Percentiles rank a stretch among this genome's conserved stretches.
phyloP scores from a whole-genome alignment of 2,113 vertebrate species.

The Sitta europaea region DNA sequence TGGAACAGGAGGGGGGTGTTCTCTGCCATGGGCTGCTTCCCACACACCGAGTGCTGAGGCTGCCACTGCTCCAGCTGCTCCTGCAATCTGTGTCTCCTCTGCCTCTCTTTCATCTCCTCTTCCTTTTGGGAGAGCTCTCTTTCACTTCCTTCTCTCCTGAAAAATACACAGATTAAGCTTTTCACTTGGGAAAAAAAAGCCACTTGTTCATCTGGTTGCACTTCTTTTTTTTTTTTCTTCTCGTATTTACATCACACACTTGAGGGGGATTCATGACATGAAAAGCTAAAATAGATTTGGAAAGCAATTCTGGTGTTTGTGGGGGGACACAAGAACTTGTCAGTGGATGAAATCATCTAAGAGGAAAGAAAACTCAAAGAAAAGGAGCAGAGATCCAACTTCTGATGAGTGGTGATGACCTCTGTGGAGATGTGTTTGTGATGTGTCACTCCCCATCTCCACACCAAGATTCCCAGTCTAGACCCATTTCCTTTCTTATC shows the following conservation, averaged over 20 bases:
- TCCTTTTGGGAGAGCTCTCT: constrained; percentile 39
- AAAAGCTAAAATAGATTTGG: neutral
- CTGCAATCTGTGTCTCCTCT: constrained; percentile 26
- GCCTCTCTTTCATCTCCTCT: constrained; percentile 21
- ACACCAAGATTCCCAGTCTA: neutral
- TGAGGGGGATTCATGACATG: neutral
- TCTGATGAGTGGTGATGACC: neutral
- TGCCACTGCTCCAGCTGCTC: constrained; percentile 60
- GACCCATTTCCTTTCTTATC: neutral
- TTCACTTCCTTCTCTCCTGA: constrained; percentile 16
- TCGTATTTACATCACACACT: neutral
- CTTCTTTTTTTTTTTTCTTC: neutral
- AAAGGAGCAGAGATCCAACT: neutral
- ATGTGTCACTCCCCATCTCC: neutral
- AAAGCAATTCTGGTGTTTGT: neutral
- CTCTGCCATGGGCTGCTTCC: constrained; percentile 68
- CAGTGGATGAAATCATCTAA: neutral
- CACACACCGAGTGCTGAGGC: constrained; percentile 55
- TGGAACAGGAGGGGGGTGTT: constrained; percentile 68
- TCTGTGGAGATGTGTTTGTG: neutral
- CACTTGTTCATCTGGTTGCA: neutral
- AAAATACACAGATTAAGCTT: neutral
- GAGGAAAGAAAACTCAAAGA: neutral
- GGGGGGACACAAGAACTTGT: neutral
- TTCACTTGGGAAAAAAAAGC: neutral